Conservation (phyloP, 2,888 invertebrate species). For the Amaurobius ferox region DNA sequence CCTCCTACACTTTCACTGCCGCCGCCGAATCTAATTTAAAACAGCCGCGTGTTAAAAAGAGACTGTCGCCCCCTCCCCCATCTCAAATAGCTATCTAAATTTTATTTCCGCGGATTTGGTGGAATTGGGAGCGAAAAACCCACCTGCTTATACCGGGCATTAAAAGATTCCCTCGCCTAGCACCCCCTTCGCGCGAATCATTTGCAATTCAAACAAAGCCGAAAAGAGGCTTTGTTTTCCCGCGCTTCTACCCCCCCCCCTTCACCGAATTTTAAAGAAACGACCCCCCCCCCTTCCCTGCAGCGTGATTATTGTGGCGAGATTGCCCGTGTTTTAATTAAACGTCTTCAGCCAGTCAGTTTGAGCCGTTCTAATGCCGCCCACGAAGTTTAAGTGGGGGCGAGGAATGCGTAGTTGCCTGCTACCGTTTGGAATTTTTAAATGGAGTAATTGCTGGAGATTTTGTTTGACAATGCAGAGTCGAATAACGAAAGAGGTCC, state of each 20-base stretch:
- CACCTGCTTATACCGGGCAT: constrained; percentile 66
- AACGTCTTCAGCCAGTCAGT: constrained; percentile 40
- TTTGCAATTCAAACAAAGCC: constrained; percentile 71
- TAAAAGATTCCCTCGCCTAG: constrained; percentile 49
- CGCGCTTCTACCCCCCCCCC: constrained; percentile 13
- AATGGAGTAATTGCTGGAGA: constrained; percentile 14
- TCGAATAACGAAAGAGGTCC: neutral
- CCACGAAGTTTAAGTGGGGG: constrained; percentile 14
- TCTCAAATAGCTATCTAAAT: constrained; percentile 57
- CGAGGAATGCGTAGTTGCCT: neutral
- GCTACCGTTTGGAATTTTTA: constrained; percentile 6
- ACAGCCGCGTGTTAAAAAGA: constrained; percentile 40
- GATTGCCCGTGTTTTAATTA: constrained; percentile 69
- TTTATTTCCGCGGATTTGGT: constrained; percentile 65
- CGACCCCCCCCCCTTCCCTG: neutral
- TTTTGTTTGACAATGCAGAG: constrained; percentile 14
- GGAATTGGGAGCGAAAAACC: constrained; percentile 67
- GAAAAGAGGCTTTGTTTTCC: constrained; percentile 59
- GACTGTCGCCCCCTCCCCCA: constrained; percentile 1
- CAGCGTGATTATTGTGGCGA: constrained; percentile 33
- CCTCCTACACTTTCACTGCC: neutral
- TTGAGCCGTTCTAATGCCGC: constrained; percentile 14
- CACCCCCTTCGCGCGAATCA: constrained; percentile 27
- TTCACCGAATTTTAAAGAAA: constrained; percentile 20
- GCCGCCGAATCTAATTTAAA: constrained; percentile 35